Base-by-base conservation (phyloP, 2,113 vertebrate species). In the Alosa alosa region DNA sequence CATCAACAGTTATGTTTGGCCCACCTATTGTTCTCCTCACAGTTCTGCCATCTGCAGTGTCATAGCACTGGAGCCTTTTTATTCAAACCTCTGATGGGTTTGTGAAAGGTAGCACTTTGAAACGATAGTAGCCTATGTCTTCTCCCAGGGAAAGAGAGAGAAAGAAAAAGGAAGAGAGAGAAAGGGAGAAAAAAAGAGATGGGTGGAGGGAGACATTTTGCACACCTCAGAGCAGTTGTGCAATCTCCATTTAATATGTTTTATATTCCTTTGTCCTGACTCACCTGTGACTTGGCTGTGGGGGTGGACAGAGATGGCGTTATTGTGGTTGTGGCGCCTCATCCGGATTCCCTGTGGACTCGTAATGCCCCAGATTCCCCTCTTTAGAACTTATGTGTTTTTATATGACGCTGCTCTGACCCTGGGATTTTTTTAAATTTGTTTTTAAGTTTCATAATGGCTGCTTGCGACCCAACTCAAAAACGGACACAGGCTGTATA, bases 231-330 rank as follows among this genome's bases (percentile, higher is more conserved):
- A 81, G 83, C 18, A 8, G 52, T 88, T 88, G 85, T 83, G 55
- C 68, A 90, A 82, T 86, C 84, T 88, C 81, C 87, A 86, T 91
- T 91, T 93, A 87, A 89, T 90, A 87, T 86, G n/a, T 89, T 90
- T 90, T 39, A 90, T 64, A 90, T 87, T 90, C 84, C 36, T 89
- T 84, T 81, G 86, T 88, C 86, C 41, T 91, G 89, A 91, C 85
- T 93, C 89, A 91, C 90, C 75, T 88, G 88, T 85, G 60, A 84
- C 83, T 90, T 92, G 86, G 87, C 87, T 44, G 41, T 86, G 72
- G 91, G 89, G 89, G 84, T 44, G 88, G 83, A 87, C 64, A 72
- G n/a, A 9, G 11, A 13, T 39, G 36, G 72, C 31, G 15, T 17
- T 78, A 39, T 78, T 78, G 36, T 78, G 31, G 36, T 78, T 1